Conservation (phyloP, 2,113 vertebrate species). For the Cynopterus brachyotis region DNA sequence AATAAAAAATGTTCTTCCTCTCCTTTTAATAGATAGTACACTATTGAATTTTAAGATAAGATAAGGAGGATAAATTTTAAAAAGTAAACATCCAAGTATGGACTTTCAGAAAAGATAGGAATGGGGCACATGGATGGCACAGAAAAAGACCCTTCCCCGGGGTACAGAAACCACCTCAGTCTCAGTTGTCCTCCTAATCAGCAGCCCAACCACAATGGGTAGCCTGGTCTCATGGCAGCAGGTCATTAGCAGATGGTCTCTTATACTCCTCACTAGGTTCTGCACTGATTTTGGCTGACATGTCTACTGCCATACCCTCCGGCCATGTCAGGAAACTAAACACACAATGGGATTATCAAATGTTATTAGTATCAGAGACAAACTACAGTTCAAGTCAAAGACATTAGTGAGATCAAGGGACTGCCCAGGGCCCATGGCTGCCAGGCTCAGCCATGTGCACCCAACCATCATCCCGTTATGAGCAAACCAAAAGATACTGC, state of each 20-base stretch:
- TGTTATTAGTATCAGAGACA: background rate
- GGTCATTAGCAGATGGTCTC: background rate
- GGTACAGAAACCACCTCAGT: background rate
- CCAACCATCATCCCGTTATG: no score
- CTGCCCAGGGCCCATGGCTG: background rate
- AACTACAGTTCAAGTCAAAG: background rate
- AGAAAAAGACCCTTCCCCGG: background rate
- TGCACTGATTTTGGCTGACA: background rate
- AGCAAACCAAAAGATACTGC: background rate
- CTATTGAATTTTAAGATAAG: background rate
- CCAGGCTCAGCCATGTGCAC: background rate
- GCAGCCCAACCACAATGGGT: background rate
- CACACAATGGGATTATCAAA: background rate
- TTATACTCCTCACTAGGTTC: background rate
- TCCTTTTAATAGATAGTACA: background rate
- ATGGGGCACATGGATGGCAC: background rate
- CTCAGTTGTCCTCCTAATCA: background rate
- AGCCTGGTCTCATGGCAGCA: background rate
- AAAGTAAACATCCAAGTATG: background rate
- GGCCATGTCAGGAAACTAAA: background rate
- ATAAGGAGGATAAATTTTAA: background rate
- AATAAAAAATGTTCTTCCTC: background rate
- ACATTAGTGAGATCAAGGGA: background rate
- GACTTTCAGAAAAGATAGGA: background rate
- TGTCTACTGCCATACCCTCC: background rate